Evolutionary conservation across 2,797 vertebrate genomes (phyloP), one percentile per base, ranked within the genome.

Genomic region (Gephyroberyx darwinii): DNA sequence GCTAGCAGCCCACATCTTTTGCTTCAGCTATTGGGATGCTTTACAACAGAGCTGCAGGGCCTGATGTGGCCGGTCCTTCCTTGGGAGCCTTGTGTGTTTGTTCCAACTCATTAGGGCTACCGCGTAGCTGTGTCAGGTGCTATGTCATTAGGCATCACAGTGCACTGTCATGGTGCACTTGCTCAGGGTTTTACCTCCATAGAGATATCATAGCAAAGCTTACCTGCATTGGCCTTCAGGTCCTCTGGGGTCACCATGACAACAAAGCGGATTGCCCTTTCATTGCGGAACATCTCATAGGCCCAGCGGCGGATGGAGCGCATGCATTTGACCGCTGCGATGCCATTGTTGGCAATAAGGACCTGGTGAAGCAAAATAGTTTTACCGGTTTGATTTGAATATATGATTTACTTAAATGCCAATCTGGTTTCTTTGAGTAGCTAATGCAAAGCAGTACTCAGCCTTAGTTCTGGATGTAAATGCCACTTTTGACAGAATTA

Each of bases 171-270:
- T 13, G 13, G n/a, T 20, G 5, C 5, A 52, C 5, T 48, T 33
- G 47, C 9, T 41, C 2, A 22, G 3, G 9, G 14, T 39, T 60
- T 26, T 14, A 35, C 1, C 2, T 17, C 0, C 48, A 62, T 20
- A 61, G 1, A 14, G 4, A 22, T 17, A 17, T 37, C 12, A n/a
- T 5, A n/a, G 35, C 35, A 0, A 65, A 22, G 14, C 83, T 84
- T 41, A 94, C 94, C 94, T 84, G 94, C 93, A 48, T 94, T 94
- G 79, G 93, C 94, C 81, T 99, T 99, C 78, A 99, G 93, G 78
- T 99, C 98, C 91, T 99, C 98, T 2, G 97, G 97, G 1, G 98
- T 98, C 75, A 98, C 97, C 97, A 99, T 99, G 53, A 99, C 97
- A 16, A 98, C 97, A 77, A 99, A 99, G 53, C 97, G 94, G 75